These are phyloP conservation scores for Calycopis cecrops DNA, from an alignment of 1,140 invertebrate genomes.

Conservation along the genomic window DNA sequence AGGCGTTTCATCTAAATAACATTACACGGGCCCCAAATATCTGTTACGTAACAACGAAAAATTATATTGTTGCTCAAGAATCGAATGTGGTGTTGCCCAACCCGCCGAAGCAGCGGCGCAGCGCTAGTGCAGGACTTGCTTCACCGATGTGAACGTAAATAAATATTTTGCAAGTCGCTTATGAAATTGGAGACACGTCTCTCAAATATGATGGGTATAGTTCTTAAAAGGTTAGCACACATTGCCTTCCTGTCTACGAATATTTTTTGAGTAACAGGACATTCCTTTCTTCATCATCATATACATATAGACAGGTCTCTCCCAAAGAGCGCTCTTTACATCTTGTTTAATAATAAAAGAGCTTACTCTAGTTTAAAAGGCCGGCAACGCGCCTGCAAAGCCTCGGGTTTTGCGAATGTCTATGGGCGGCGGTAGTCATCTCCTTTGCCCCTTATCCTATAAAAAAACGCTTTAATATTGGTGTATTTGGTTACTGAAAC, in stretches of 20 bases:
- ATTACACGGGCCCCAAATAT: constrained; percentile 20
- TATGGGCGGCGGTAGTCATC: no score
- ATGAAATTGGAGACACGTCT: constrained; percentile 24
- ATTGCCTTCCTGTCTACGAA: neutral
- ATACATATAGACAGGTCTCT: no score
- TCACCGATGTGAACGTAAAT: constrained; percentile 30
- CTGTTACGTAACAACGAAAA: constrained; percentile 37
- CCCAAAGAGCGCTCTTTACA: no score
- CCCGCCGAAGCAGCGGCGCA: constrained; percentile 15
- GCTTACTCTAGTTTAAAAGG: no score
- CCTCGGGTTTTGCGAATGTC: no score
- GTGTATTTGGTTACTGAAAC: no score
- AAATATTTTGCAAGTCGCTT: constrained; percentile 37
- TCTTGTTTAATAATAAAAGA: no score
- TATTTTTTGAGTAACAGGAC: no score
- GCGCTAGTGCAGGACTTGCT: constrained; percentile 21
- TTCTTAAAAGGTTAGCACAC: constrained; percentile 1
- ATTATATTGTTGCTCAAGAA: constrained; percentile 36
- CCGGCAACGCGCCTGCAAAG: no score
- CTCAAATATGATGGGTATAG: constrained; percentile 3
- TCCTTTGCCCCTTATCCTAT: no score
- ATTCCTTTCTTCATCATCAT: no score
- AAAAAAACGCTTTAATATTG: no score
- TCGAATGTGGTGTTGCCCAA: constrained; percentile 31
- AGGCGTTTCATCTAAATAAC: constrained; percentile 10